Evolutionary conservation across 1,140 invertebrate genomes (phyloP).

Genomic region (Chelonus insularis): DNA sequence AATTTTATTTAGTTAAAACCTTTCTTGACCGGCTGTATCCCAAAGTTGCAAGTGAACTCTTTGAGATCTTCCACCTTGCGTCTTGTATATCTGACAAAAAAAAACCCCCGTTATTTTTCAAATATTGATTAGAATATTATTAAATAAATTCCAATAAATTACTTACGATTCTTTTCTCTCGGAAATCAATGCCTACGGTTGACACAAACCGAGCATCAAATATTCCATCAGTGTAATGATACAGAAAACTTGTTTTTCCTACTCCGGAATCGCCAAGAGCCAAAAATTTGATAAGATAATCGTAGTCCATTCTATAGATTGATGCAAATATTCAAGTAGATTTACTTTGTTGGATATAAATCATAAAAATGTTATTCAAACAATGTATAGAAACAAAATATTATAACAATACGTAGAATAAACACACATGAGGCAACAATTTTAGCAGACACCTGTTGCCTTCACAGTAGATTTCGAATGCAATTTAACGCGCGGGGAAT

Average conservation of each 20-base stretch:
- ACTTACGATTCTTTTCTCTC: slow-evolving; percentile 92
- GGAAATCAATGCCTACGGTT: slow-evolving; percentile 97
- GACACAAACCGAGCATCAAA: slow-evolving; percentile 94
- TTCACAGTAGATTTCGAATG: too few species aligned
- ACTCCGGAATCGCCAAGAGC: slow-evolving; percentile 93
- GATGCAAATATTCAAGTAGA: too few species aligned
- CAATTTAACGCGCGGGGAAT: too few species aligned
- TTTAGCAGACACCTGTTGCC: too few species aligned
- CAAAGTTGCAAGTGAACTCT: slow-evolving; percentile 90
- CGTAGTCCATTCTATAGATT: slow-evolving; percentile 93
- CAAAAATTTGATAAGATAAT: slow-evolving; percentile 95
- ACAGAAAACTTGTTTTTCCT: slow-evolving; percentile 90
- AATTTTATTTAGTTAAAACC: slow-evolving; percentile 55
- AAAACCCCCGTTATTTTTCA: too few species aligned
- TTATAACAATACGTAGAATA: too few species aligned
- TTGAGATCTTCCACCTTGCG: slow-evolving; percentile 75
- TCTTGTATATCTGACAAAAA: slow-evolving; percentile 82
- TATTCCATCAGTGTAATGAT: slow-evolving; percentile 92
- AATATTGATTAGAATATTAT: too few species aligned
- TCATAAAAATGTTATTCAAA: too few species aligned
- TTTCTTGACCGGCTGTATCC: slow-evolving; percentile 95
- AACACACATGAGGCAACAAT: too few species aligned
- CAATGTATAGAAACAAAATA: too few species aligned
- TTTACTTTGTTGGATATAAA: too few species aligned
- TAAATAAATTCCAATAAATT: slow-evolving; percentile 18